phyloP scores from a whole-genome alignment of 2,113 vertebrate species.

The Nothoprocta perdicaria region DNA sequence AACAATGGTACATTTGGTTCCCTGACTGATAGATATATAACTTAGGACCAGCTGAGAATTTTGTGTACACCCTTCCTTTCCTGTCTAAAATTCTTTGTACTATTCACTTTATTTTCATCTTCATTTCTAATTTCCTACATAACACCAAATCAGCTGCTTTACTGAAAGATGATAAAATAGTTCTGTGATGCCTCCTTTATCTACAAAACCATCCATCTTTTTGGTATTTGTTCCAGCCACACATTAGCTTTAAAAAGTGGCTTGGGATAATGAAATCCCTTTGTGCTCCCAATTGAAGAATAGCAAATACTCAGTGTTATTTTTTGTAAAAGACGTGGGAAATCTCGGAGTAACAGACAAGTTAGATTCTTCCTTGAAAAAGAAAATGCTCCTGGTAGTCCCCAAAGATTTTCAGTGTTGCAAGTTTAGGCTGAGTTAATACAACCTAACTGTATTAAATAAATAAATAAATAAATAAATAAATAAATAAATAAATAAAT shows the following conservation, averaged over 20 bases:
- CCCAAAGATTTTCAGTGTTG: no score
- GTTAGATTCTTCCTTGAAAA: neutral
- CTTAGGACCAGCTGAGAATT: no score
- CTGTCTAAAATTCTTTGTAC: neutral
- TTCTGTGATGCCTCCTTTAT: neutral
- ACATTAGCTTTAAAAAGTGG: neutral
- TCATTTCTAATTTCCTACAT: neutral
- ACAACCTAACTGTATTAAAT: no score
- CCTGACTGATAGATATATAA: no score
- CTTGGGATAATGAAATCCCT: neutral
- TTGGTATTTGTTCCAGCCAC: neutral
- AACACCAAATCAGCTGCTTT: neutral
- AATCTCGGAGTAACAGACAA: neutral
- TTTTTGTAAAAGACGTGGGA: neutral
- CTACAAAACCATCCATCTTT: neutral
- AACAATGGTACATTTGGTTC: accelerated
- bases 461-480: no score
- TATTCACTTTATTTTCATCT: neutral
- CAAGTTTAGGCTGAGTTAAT: no score
- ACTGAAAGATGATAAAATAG: neutral
- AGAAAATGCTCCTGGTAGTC: neutral
- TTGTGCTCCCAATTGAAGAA: neutral
- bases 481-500: no score
- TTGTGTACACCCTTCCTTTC: neutral
- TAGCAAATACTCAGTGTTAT: neutral